Conservation (phyloP, 2,888 invertebrate species). For the Melanostoma scalare region DNA sequence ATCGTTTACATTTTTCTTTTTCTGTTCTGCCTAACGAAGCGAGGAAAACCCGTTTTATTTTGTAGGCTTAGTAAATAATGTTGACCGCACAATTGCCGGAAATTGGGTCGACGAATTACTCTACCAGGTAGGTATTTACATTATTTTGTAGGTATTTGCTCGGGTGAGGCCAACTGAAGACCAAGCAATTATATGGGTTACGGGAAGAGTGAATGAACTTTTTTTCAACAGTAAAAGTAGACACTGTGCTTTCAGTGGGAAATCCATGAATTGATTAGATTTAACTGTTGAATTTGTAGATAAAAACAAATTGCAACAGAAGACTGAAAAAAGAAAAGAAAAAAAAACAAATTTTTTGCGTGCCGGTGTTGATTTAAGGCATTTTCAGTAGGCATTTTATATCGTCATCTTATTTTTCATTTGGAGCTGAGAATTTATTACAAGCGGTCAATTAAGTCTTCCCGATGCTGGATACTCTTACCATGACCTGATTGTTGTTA, state of each 20-base stretch:
- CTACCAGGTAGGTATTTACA: slow-evolving; percentile 24
- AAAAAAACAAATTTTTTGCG: too few species aligned
- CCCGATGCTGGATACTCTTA: too few species aligned
- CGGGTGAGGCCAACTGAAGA: slow-evolving; percentile 19
- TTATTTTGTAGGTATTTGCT: slow-evolving; percentile 10
- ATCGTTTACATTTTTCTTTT: slow-evolving; percentile 25
- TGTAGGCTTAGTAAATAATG: slow-evolving; percentile 54
- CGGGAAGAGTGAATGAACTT: slow-evolving; percentile 64
- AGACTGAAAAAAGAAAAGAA: not conserved
- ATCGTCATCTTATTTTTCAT: too few species aligned
- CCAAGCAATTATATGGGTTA: slow-evolving; percentile 61
- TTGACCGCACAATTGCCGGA: slow-evolving; percentile 67
- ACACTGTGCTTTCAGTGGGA: slow-evolving; percentile 3
- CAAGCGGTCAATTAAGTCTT: too few species aligned
- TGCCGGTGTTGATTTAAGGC: too few species aligned
- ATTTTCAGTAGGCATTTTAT: too few species aligned
- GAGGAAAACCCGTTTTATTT: slow-evolving; percentile 36
- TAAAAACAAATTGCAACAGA: too few species aligned
- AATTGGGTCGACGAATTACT: slow-evolving; percentile 62
- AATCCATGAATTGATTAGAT: slow-evolving; percentile 45
- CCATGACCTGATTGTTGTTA: too few species aligned
- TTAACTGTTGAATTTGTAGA: slow-evolving; percentile 10
- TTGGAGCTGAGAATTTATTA: too few species aligned
- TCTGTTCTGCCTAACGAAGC: slow-evolving; percentile 28
- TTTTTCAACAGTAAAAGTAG: not conserved